Evolutionary conservation across 2,113 vertebrate genomes (phyloP).

Genomic region (Dicentrarchus labrax): DNA sequence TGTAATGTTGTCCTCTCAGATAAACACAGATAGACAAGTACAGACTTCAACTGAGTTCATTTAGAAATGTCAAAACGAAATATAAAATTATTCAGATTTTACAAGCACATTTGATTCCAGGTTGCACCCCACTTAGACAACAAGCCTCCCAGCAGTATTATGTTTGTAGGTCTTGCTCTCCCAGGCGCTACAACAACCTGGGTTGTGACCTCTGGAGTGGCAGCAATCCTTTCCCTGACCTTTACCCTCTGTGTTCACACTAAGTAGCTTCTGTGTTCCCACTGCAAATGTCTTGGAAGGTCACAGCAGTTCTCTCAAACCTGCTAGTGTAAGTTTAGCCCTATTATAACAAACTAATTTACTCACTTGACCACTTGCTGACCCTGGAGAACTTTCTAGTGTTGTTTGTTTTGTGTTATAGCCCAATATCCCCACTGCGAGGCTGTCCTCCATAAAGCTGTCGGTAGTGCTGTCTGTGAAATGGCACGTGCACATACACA

Average conservation of each 20-base stretch:
- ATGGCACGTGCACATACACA: background rate
- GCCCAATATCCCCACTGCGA: conserved; percentile 27
- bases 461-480: conserved; percentile 10
- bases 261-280: conserved; percentile 51
- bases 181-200: conserved; percentile 14
- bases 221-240: conserved; percentile 57
- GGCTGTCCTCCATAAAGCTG: conserved; percentile 23
- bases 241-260: conserved; percentile 50
- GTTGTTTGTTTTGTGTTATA: conserved; percentile 54
- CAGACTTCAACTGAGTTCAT: background rate
- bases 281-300: conserved; percentile 46
- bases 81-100: background rate
- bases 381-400: conserved; percentile 49
- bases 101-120: background rate
- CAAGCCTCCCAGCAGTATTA: background rate
- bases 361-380: conserved; percentile 59
- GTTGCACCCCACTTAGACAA: background rate
- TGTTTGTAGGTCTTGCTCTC: conserved; percentile 31
- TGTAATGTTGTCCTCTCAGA: background rate
- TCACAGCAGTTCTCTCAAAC: conserved; percentile 28
- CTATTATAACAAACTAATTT: conserved; percentile 60
- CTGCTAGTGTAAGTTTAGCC: conserved; percentile 30
- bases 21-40: background rate
- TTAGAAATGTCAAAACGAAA: background rate
- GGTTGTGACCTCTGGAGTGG: conserved; percentile 42